Evolutionary conservation across 2,888 invertebrate species (phyloP).

Genomic region (Phengaris arion): DNA sequence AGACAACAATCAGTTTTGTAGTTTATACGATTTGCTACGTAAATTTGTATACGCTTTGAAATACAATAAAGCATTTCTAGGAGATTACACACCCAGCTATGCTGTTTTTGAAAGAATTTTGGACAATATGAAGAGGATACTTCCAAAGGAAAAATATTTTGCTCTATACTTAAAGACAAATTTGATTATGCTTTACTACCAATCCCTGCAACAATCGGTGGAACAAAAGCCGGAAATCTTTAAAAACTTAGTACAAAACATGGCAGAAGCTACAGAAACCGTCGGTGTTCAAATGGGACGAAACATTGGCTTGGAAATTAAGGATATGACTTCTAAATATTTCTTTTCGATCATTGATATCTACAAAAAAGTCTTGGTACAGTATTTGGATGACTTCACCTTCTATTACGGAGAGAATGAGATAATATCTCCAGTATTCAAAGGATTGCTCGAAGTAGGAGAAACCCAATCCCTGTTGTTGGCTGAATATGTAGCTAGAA

Average conservation of each 20-base stretch:
- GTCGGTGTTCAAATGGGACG: conserved; percentile 53
- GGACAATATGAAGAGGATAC: conserved; percentile 44
- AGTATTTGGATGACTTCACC: conserved; percentile 42
- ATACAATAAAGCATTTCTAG: conserved; percentile 50
- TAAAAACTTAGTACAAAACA: conserved; percentile 39
- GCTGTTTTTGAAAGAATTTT: conserved; percentile 49
- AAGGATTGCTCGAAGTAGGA: conserved; percentile 39
- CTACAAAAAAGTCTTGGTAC: conserved; percentile 43
- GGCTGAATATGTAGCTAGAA: conserved; percentile 37
- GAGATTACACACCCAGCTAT: conserved; percentile 47
- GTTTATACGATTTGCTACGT: conserved; percentile 37
- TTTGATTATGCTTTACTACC: conserved; percentile 55
- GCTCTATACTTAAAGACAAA: conserved; percentile 47
- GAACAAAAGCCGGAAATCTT: conserved; percentile 49
- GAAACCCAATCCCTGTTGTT: conserved; percentile 38
- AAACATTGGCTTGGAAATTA: conserved; percentile 48
- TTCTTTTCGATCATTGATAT: conserved; percentile 52
- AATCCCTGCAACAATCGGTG: conserved; percentile 48
- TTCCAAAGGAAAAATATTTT: conserved; percentile 52
- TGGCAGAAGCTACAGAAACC: conserved; percentile 45
- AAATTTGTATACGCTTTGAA: conserved; percentile 46
- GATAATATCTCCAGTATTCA: conserved; percentile 37
- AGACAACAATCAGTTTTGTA: conserved; percentile 30
- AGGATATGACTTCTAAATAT: conserved; percentile 46
- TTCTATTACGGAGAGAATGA: conserved; percentile 31